Conservation (phyloP, 2,113 vertebrate genomes). For the Semnornis frantzii region DNA sequence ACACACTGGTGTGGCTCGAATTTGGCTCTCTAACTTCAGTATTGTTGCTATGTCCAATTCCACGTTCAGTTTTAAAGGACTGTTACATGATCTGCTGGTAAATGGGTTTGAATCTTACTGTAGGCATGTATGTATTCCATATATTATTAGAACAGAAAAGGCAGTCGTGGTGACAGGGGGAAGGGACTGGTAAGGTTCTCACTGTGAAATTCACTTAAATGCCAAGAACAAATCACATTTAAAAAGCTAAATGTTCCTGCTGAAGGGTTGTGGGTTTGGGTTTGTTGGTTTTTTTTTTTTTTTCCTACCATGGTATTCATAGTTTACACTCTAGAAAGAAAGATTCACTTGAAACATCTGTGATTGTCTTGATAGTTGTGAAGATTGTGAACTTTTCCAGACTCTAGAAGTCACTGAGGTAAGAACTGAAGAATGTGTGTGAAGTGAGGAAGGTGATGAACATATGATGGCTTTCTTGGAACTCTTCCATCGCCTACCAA, state of each 20-base stretch:
- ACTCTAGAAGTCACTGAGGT: neutral
- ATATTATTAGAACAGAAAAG: neutral
- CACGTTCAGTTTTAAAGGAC: neutral
- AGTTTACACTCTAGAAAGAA: neutral
- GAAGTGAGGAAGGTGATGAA: neutral
- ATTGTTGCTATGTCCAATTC: neutral
- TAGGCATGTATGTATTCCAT: neutral
- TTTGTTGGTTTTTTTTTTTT: neutral
- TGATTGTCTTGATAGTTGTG: neutral
- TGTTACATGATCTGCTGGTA: neutral
- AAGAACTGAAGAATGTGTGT: neutral
- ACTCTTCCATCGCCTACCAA: neutral
- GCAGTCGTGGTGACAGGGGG: neutral
- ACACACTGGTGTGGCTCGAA: neutral
- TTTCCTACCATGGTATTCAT: neutral
- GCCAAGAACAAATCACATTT: neutral
- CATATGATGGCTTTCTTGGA: neutral
- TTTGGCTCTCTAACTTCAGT: neutral
- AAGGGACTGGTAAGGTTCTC: neutral
- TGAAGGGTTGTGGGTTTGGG: neutral
- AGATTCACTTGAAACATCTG: neutral
- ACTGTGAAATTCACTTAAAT: neutral
- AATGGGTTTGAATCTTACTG: neutral
- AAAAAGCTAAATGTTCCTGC: neutral
- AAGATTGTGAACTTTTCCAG: neutral